phyloP scores from a whole-genome alignment of 2,797 vertebrate species.

The Rhinophrynus dorsalis region DNA sequence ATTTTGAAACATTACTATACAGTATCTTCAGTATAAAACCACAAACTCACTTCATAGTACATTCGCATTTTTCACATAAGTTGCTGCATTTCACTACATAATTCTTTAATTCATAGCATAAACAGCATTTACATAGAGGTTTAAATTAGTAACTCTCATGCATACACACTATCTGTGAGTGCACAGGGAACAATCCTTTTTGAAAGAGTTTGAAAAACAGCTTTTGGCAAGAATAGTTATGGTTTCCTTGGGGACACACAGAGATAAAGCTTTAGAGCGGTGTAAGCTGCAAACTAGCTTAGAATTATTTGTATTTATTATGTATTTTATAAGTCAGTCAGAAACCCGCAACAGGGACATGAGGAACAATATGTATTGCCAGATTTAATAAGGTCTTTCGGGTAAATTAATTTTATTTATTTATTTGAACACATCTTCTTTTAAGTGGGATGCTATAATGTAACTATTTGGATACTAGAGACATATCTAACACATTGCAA shows the following conservation, averaged over 20 bases:
- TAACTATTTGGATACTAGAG: no score
- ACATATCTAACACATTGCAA: no score
- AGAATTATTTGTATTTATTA: slow-evolving; percentile 40
- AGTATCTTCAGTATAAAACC: not conserved
- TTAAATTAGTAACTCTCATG: slow-evolving; percentile 39
- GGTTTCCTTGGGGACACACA: slow-evolving; percentile 56
- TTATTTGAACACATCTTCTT: not conserved
- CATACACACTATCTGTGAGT: slow-evolving; percentile 42
- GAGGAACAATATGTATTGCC: not conserved
- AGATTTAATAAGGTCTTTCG: not conserved
- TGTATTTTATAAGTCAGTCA: slow-evolving; percentile 21
- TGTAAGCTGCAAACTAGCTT: slow-evolving; percentile 37
- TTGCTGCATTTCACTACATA: slow-evolving; percentile 10
- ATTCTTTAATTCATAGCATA: slow-evolving; percentile 42
- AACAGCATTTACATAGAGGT: slow-evolving; percentile 36
- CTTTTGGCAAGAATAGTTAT: slow-evolving; percentile 63
- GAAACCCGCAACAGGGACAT: slow-evolving; percentile 18
- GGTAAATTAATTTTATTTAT: not conserved
- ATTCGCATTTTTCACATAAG: slow-evolving; percentile 19
- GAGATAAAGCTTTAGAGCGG: slow-evolving; percentile 48
- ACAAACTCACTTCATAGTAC: not conserved
- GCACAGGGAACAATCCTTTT: slow-evolving; percentile 56
- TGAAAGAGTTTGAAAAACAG: slow-evolving; percentile 59
- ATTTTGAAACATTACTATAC: no score
- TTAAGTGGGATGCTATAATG: no score